Evolutionary conservation across 2,888 invertebrate species (phyloP).

Genomic region (Hoplodrina ambigua): DNA sequence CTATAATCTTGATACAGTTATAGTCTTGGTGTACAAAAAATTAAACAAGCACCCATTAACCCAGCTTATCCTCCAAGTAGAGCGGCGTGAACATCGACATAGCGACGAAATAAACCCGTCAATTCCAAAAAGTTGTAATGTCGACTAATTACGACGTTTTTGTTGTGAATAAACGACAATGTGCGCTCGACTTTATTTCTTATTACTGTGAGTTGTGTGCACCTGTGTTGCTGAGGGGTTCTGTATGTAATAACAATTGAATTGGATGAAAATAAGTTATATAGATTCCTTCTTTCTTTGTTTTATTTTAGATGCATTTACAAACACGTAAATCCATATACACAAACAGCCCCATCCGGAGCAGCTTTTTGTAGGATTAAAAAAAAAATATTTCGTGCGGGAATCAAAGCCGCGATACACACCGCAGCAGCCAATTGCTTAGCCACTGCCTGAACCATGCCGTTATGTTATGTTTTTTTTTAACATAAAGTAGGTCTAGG

Average conservation of each 20-base stretch:
- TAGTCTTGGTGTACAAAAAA: conserved; percentile 20
- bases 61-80: conserved; percentile 50
- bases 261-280: too few species aligned
- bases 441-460: too few species aligned
- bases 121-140: conserved; percentile 60
- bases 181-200: conserved; percentile 47
- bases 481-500: too few species aligned
- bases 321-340: too few species aligned
- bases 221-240: conserved; percentile 7
- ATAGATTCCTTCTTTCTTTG: too few species aligned
- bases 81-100: conserved; percentile 56
- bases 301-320: too few species aligned
- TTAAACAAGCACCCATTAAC: conserved; percentile 39
- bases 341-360: too few species aligned
- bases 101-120: conserved; percentile 59
- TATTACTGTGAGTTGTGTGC: neutral
- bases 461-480: too few species aligned
- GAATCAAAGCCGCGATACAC: too few species aligned
- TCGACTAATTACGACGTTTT: conserved; percentile 61
- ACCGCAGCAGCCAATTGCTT: too few species aligned
- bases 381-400: too few species aligned
- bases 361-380: too few species aligned
- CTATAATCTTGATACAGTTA: conserved; percentile 4
- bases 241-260: neutral
- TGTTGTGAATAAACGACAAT: conserved; percentile 49